Evolutionary conservation across 2,888 invertebrate genomes (phyloP).

Genomic region (Andrena minutula): DNA sequence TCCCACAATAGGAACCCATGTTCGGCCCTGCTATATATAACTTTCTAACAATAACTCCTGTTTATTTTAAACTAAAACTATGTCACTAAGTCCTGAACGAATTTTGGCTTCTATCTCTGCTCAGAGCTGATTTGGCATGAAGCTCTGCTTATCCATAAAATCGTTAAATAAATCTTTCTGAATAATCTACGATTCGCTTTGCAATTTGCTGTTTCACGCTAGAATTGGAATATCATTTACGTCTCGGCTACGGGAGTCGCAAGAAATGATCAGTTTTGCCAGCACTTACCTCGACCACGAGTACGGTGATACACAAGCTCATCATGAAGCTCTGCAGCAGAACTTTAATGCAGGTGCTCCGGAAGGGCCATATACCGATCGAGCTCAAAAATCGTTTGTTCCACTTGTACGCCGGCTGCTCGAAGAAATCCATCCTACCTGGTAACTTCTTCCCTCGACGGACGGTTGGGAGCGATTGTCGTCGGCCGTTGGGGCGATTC

Average conservation of each 20-base stretch:
- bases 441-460: not conserved
- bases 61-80: no score
- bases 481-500: not conserved
- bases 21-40: no score
- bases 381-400: slow-evolving; percentile 16
- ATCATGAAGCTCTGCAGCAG: not conserved
- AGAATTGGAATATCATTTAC: not conserved
- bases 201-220: not conserved
- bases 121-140: no score
- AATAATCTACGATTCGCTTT: no score
- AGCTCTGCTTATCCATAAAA: no score
- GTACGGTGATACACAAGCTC: not conserved
- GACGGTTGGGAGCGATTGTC: not conserved
- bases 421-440: slow-evolving; percentile 26
- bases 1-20: no score
- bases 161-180: no score
- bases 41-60: no score
- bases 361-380: slow-evolving; percentile 21
- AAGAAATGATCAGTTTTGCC: not conserved
- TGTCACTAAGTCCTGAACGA: no score
- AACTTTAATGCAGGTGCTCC: not conserved
- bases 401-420: slow-evolving; percentile 9
- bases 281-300: slow-evolving; percentile 8
- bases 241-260: no score
- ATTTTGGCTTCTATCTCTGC: no score